Evolutionary conservation across 2,113 vertebrate genomes (phyloP), one percentile per base, ranked within the genome.

Genomic region (Poeciliopsis retropinna): DNA sequence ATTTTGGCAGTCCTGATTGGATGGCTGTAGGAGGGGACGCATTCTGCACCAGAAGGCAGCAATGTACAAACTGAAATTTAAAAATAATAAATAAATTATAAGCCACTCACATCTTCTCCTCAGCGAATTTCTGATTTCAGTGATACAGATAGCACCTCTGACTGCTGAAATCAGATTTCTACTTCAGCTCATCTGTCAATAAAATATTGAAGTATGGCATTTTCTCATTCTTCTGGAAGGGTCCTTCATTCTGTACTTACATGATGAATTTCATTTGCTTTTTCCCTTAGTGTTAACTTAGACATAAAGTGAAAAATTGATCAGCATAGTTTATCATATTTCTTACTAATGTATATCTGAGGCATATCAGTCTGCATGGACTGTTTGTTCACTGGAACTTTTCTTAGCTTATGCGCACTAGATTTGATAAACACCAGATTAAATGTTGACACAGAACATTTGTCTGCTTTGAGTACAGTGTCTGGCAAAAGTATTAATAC

Each of bases 281-380:
- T 71, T 39, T 80, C 71, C 54, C 29, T 67, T 44, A 73, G 54
- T 17, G 47, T 80, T 76, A 78, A 73, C 63, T 4, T 11, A 27
- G 67, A 72, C 60, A 73, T 54, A 41, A 32, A 69, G 19, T 30
- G 5, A 73, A 80, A 63, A 87, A 80, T n/a, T 80, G 82, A 88
- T 92, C 78, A 82, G 62, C 70, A 37, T 62, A n/a, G 75, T 87
- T 85, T 72, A 87, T 85, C 72, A 86, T 85, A 83, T 85, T 89
- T 80, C 79, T 41, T 63, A 83, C 82, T 90, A 88, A 92, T 91
- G 71, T 78, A 90, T 88, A 91, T 87, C 76, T 70, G 87, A 85
- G 80, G 61, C n/a, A 62, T 82, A 76, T 80, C 74, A 37, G 57
- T 57, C 25, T 7, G 8, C 25, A 10, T n/a, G 2, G 8, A 57